Base-by-base conservation (phyloP, 2,797 vertebrate species). In the Falco columbarius region DNA sequence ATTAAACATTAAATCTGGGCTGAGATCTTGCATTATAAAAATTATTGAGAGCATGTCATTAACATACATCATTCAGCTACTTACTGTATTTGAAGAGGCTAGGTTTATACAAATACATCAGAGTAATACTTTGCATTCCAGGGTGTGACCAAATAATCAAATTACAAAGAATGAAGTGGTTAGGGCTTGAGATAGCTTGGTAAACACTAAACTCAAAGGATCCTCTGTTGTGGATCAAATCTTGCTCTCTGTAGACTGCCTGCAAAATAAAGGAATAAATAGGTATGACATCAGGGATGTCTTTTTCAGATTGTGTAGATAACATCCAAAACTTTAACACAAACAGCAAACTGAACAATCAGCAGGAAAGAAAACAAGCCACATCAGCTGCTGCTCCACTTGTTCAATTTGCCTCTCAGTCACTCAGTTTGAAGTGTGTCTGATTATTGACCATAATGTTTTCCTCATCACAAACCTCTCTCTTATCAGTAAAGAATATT, bases 11-110 rank as follows among this genome's bases (percentile, higher is more conserved):
- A 97, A 98, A 97, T 97, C 98, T 98, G 92, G 97, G 95, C 97
- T 98, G 97, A 98, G 97, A 97, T 97, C 97, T 98, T 30, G 42
- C 97, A 97, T 97, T 97, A 97, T 95, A 97, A 97, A 97, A 98
- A 98, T 98, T 98, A 98, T 93, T 86, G 91, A 97, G 95, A 98
- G 97, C 95, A 95, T 95, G 94, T 97, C 97, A 98, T 98, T 98
- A 98, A 97, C 97, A 98, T 97, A 97, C 95, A 98, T 97, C 98
- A 96, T 96, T 97, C 97, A 96, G 95, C 97, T 97, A 89, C 97
- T 97, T 97, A 97, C 97, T 92, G 96, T 96, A 91, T 95, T 91
- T 74, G 97, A 98, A 98, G 97, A 97, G 95, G 90, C 26, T 70
- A 94, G 96, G 93, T 95, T 98, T 97, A 97, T 88, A 96, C 95